Conservation (phyloP, 1,140 invertebrate species). For the Drosophila ercepeae region DNA sequence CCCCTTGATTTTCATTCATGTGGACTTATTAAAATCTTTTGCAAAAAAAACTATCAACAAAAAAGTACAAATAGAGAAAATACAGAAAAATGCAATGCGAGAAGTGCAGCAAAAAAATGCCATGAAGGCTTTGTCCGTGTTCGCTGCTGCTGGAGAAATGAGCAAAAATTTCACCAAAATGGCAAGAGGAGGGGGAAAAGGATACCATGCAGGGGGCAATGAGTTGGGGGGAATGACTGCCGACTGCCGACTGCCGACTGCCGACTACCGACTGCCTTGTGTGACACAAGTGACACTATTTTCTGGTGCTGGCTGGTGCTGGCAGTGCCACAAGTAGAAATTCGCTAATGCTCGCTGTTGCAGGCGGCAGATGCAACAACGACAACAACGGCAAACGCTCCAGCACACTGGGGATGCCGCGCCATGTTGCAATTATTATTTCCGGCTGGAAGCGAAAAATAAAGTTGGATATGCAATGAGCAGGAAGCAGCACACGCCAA, state of each 20-base stretch:
- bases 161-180: constrained; percentile 43
- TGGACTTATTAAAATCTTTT: constrained; percentile 37
- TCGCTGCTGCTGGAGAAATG: constrained; percentile 40
- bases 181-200: constrained; percentile 12
- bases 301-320: constrained; percentile 36
- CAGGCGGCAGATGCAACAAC: constrained; percentile 24
- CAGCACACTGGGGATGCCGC: constrained; percentile 44
- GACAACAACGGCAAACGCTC: constrained; percentile 11
- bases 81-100: not conserved
- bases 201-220: not conserved
- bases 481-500: constrained; percentile 67
- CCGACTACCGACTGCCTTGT: too few species aligned
- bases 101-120: not conserved
- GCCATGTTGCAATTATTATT: constrained; percentile 81
- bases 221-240: constrained; percentile 6
- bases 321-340: constrained; percentile 54
- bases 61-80: constrained; percentile 2
- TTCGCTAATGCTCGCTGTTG: constrained; percentile 59
- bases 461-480: constrained; percentile 74
- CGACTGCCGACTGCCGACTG: too few species aligned
- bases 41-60: constrained; percentile 10
- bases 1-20: constrained; percentile 29
- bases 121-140: constrained; percentile 42
- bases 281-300: constrained; percentile 63
- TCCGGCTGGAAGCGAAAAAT: constrained; percentile 75